A percentile compares a stretch with the other conserved stretches of the same genome.
Evolutionary conservation across 2,888 invertebrate genomes (phyloP).

Genomic region (Tetranychus piercei): DNA sequence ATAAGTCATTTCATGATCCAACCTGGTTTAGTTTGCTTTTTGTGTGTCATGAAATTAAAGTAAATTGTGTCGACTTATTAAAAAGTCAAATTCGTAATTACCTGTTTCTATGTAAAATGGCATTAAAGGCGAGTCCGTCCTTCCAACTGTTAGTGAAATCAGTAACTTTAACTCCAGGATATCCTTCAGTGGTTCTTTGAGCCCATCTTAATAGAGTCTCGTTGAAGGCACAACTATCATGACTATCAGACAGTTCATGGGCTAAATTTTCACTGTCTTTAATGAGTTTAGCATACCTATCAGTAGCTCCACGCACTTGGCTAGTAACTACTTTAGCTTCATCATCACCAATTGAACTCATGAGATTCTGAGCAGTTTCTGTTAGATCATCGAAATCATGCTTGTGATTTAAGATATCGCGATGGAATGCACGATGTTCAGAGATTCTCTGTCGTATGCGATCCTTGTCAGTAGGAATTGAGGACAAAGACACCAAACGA

Average conservation of each 20-base stretch:
- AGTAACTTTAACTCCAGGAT: conserved; percentile 81
- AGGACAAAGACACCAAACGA: conserved; percentile 65
- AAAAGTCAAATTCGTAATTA: conserved; percentile 35
- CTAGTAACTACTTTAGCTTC: conserved; percentile 67
- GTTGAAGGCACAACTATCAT: conserved; percentile 71
- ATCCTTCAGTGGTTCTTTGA: conserved; percentile 82
- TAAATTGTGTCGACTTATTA: no score
- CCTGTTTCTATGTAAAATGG: conserved; percentile 91
- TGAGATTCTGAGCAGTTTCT: conserved; percentile 67
- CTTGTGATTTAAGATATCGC: conserved; percentile 67
- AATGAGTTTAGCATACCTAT: conserved; percentile 58
- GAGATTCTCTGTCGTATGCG: conserved; percentile 73
- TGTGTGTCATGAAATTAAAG: no score
- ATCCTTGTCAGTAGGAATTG: conserved; percentile 82
- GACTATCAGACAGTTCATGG: conserved; percentile 45
- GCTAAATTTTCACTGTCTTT: conserved; percentile 66
- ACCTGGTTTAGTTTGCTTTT: no score
- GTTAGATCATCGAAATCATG: conserved; percentile 71
- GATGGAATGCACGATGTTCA: conserved; percentile 67
- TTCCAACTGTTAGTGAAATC: conserved; percentile 96
- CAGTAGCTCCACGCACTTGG: conserved; percentile 63
- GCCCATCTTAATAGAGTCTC: conserved; percentile 96
- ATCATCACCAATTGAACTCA: conserved; percentile 75
- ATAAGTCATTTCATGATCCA: no score
- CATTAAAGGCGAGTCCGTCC: conserved; percentile 94